Percentiles rank a stretch among this genome's conserved stretches.
phyloP scores from a whole-genome alignment of 2,113 vertebrate species.

The Pseudolaguvia tuberculata region DNA sequence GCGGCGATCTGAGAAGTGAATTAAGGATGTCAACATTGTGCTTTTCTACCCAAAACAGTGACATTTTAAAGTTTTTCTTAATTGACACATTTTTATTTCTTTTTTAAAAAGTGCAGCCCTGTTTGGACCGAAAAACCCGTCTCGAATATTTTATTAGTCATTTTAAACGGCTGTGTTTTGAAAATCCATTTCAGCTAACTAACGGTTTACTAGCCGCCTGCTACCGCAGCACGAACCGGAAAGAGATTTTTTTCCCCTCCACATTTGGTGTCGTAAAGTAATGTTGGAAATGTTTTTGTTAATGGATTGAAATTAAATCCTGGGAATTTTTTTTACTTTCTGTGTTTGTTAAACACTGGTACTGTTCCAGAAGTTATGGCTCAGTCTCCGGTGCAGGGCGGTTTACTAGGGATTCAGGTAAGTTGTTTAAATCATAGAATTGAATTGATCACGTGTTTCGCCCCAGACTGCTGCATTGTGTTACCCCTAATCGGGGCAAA shows the following conservation, averaged over 20 bases:
- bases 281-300: background rate
- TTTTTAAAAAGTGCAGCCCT: background rate
- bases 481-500: too few species aligned
- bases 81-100: conserved; percentile 24
- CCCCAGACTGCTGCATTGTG: too few species aligned
- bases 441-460: background rate
- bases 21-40: conserved; percentile 66
- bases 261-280: background rate
- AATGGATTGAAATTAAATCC: too few species aligned
- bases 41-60: conserved; percentile 53
- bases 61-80: too few species aligned
- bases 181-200: conserved; percentile 43
- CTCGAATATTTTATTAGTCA: background rate
- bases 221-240: background rate
- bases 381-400: conserved; percentile 84
- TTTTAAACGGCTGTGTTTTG: conserved; percentile 38
- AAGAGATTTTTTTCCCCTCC: conserved; percentile 12
- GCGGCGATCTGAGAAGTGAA: conserved; percentile 66
- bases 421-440: background rate
- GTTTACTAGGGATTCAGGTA: conserved; percentile 94
- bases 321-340: background rate
- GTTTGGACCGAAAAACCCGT: too few species aligned
- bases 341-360: background rate
- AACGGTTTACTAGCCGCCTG: conserved; percentile 13
- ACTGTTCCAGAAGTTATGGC: conserved; percentile 73